phyloP scores from a whole-genome alignment of 2,113 vertebrate species.

The Sitta europaea region DNA sequence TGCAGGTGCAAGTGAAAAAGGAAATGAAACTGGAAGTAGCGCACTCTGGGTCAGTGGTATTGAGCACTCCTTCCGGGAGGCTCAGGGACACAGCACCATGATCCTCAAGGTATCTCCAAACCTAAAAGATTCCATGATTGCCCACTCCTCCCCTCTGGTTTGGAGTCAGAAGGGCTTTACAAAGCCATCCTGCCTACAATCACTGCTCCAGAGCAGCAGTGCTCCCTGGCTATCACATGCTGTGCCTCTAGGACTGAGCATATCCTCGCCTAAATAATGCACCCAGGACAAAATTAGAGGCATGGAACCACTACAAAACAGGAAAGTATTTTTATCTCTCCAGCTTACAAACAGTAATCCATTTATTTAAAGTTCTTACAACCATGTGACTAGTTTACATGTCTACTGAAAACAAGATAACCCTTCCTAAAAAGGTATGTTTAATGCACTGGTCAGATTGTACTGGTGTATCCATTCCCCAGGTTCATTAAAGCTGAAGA shows the following conservation, averaged over 20 bases:
- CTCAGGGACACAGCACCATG: accelerated
- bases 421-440: not conserved
- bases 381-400: not conserved
- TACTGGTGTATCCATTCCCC: not conserved
- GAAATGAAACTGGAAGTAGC: not conserved
- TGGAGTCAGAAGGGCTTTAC: not conserved
- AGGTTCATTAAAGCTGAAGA: not conserved
- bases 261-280: not conserved
- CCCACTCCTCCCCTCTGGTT: not conserved
- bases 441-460: not conserved
- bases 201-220: not conserved
- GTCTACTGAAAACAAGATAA: not conserved
- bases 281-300: not conserved
- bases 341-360: not conserved
- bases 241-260: not conserved
- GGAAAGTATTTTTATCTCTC: not conserved
- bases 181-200: not conserved
- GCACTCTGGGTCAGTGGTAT: not conserved
- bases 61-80: not conserved
- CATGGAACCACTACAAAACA: not conserved
- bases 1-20: not conserved
- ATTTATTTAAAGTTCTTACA: not conserved
- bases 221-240: not conserved
- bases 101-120: not conserved
- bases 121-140: not conserved